Base-by-base conservation (phyloP, 2,888 invertebrate species). In the Vandiemenella viatica region DNA sequence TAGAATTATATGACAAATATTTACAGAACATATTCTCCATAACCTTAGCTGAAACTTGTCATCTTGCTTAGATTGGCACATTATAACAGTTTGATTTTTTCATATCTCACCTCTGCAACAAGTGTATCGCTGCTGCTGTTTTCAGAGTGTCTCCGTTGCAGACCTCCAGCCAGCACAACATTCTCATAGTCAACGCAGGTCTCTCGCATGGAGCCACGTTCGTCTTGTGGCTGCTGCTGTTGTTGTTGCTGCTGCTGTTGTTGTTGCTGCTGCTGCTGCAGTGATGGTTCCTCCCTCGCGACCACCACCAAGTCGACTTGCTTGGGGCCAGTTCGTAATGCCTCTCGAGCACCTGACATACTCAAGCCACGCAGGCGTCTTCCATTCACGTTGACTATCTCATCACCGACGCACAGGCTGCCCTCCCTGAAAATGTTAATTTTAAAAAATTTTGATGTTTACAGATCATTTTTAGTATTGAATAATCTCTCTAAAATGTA, bases 101-200 rank as follows among this genome's bases (percentile, higher is more conserved):
- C n/a, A n/a, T n/a, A n/a, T n/a, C n/a, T n/a, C n/a, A n/a, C n/a
- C n/a, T n/a, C n/a, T n/a, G n/a, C n/a, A n/a, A n/a, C n/a, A n/a
- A n/a, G n/a, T n/a, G n/a, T n/a, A n/a, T n/a, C n/a, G n/a, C n/a
- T n/a, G n/a, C n/a, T n/a, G n/a, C n/a, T n/a, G n/a, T n/a, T n/a
- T n/a, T n/a, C n/a, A n/a, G n/a, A n/a, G 15, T 21, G 16, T 47
- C 43, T 8, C 32, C 37, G 32, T 37, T n/a, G 37, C 17, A 17
- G 32, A n/a, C 17, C 7, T 45, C 46, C 32, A 47, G 21, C n/a
- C 21, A 57, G 48, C 32, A 58, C 38, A 8, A 60, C 74, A 60
- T 79, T 78, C 59, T 81, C 81, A 57, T 80, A 80, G 66, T 81
- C 81, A 1, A 81, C 80, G 21, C 77, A 77, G 62, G 79, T 80